phyloP scores from a whole-genome alignment of 2,113 vertebrate species.

The Oreocharis arfaki region DNA sequence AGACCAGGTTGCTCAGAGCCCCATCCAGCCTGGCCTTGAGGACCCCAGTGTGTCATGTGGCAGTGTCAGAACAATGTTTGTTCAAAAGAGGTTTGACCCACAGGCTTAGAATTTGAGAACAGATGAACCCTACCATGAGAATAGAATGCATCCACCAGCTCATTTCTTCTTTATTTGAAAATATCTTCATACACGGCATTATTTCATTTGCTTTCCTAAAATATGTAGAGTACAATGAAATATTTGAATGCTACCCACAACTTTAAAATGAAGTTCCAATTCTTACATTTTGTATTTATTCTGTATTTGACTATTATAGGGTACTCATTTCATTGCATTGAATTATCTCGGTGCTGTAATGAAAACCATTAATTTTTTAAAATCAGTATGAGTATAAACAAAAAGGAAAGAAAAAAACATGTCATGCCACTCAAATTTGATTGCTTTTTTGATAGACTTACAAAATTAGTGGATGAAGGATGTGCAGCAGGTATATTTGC shows the following conservation, averaged over 20 bases:
- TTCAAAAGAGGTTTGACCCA: neutral
- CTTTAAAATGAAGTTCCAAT: neutral
- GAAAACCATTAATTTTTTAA: slow-evolving; percentile 41
- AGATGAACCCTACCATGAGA: neutral
- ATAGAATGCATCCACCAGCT: neutral
- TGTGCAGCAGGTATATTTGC: neutral
- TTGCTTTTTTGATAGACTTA: slow-evolving; percentile 45
- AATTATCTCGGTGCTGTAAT: neutral
- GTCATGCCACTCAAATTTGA: slow-evolving; percentile 33
- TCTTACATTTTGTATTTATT: neutral
- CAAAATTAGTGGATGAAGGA: slow-evolving; percentile 25
- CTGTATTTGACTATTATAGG: slow-evolving; percentile 10
- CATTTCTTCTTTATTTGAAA: neutral
- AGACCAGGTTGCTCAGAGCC: neutral
- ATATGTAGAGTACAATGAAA: neutral
- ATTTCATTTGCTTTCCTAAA: neutral
- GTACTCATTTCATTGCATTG: neutral
- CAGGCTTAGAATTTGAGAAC: neutral
- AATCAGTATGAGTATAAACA: slow-evolving; percentile 24
- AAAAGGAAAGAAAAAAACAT: neutral
- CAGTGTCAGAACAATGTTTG: neutral
- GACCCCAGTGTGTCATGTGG: neutral
- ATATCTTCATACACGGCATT: neutral
- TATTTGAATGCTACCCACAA: neutral
- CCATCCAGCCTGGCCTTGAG: neutral